Evolutionary conservation across 2,888 invertebrate species (phyloP).

Genomic region (Eledona agricola): DNA sequence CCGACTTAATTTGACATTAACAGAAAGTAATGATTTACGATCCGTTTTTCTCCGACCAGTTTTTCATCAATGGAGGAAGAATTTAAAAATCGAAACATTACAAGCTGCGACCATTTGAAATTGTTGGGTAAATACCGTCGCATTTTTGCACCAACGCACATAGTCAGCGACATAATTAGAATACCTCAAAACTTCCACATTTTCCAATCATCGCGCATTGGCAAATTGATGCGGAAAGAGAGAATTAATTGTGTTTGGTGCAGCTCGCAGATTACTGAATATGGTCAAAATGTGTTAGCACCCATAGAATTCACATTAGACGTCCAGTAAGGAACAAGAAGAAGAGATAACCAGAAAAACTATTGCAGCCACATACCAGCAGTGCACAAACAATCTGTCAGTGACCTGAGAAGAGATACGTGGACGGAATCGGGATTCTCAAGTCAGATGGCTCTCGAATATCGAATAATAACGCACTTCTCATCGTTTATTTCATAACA

Average conservation of each 20-base stretch:
- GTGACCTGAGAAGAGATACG: slow-evolving; percentile 55
- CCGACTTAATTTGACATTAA: slow-evolving; percentile 41
- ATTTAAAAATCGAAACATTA: slow-evolving; percentile 31
- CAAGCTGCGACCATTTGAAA: slow-evolving; percentile 20
- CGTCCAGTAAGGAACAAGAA: slow-evolving; percentile 46
- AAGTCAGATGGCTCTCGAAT: slow-evolving; percentile 17
- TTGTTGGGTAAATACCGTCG: slow-evolving; percentile 19
- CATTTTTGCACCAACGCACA: slow-evolving; percentile 19
- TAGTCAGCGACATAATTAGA: slow-evolving; percentile 32
- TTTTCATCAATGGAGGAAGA: slow-evolving; percentile 38
- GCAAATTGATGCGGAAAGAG: slow-evolving; percentile 24
- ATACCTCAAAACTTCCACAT: slow-evolving; percentile 15
- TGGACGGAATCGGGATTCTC: slow-evolving; percentile 47
- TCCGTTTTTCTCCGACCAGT: slow-evolving; percentile 34
- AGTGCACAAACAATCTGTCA: slow-evolving; percentile 57
- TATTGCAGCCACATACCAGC: slow-evolving; percentile 53
- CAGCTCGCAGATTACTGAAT: slow-evolving; percentile 38
- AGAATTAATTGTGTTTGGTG: slow-evolving; percentile 30
- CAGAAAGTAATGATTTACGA: slow-evolving; percentile 39
- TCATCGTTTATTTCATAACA: not conserved
- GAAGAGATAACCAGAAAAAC: slow-evolving; percentile 46
- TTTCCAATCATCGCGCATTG: slow-evolving; percentile 10
- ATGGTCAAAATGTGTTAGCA: slow-evolving; percentile 45
- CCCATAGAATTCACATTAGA: slow-evolving; percentile 48
- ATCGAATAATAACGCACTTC: slow-evolving; percentile 7